Evolutionary conservation across 1,140 invertebrate genomes (phyloP).

Genomic region (Drosophila kepulauana): DNA sequence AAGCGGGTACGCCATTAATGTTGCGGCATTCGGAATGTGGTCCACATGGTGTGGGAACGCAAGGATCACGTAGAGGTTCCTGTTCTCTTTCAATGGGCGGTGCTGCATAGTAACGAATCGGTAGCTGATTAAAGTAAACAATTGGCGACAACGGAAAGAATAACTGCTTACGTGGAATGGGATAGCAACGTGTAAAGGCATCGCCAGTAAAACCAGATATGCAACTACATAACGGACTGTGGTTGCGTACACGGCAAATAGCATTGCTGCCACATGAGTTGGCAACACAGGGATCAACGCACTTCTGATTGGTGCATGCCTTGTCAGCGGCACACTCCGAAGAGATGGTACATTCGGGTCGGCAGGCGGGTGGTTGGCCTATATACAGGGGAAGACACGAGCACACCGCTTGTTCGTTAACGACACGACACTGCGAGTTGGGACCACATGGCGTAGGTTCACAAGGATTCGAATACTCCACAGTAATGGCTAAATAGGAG

Average conservation of each 20-base stretch:
- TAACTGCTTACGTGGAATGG: slow-evolving; percentile 87
- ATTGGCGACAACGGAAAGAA: too few relatives aligned
- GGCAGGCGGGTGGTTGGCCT: slow-evolving; percentile 88
- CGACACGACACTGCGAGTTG: slow-evolving; percentile 88
- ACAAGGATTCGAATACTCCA: slow-evolving; percentile 86
- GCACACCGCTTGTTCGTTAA: slow-evolving; percentile 88
- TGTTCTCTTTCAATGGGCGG: slow-evolving; percentile 88
- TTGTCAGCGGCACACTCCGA: slow-evolving; percentile 88
- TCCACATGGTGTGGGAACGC: slow-evolving; percentile 92
- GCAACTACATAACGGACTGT: slow-evolving; percentile 90
- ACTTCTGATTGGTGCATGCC: slow-evolving; percentile 90
- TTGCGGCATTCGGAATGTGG: slow-evolving; percentile 92
- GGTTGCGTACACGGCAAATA: slow-evolving; percentile 90
- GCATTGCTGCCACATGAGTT: slow-evolving; percentile 90
- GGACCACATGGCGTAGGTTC: slow-evolving; percentile 89
- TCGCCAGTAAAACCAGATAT: slow-evolving; percentile 88
- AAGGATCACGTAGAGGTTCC: slow-evolving; percentile 88
- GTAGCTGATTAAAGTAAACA: not conserved
- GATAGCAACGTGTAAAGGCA: slow-evolving; percentile 88
- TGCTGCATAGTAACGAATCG: slow-evolving; percentile 85
- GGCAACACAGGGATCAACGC: slow-evolving; percentile 88
- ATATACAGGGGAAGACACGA: slow-evolving; percentile 88
- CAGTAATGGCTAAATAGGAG: slow-evolving; percentile 76
- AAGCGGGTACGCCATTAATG: slow-evolving; percentile 89
- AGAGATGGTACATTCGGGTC: slow-evolving; percentile 89